Base-by-base conservation (phyloP, 2,888 invertebrate species). In the Yponomeuta sedellus region DNA sequence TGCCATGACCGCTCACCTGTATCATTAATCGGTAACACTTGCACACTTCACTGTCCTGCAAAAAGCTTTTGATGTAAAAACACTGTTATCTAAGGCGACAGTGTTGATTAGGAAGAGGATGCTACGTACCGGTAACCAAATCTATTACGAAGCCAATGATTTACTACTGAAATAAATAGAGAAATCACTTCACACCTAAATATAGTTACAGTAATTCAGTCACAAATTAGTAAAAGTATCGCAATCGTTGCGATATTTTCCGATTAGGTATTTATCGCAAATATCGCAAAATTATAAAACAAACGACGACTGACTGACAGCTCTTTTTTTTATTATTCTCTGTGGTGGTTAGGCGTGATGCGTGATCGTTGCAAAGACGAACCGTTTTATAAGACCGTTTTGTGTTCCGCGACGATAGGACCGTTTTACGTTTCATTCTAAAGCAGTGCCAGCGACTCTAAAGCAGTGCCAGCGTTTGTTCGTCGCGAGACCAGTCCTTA, bases 71-170 rank as follows among this genome's bases (percentile, higher is more conserved):
- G 39, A 63, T 62, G 64, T 69, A 64, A 66, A 68, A 64, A 66
- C 64, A 66, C 61, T 67, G 67, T 68, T 70, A 66, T 69, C 68
- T 67, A 66, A 65, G 66, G 67, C 69, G 34, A 70, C 5, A 52
- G 16, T 72, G 69, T 72, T 72, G 74, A 80, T 75, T 78, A 75
- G 71, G 75, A 76, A 74, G 77, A 78, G 75, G 75, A 69, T 70
- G 79, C 82, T 82, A 85, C 85, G 85, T 87, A 90, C 90, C 90
- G 90, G 90, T 90, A 91, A 91, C 91, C 90, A 89, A 90, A 80
- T 79, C 80, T 75, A 77, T 75, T 77, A 78, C 66, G 70, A 76
- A 72, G 72, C 73, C 72, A 78, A 72, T 82, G 81, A 81, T 82
- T 82, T 81, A 82, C 74, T 80, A 82, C 71, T 40, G 75, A 90